A percentile compares a stretch with the other conserved stretches of the same genome.
phyloP scores from a whole-genome alignment of 2,888 invertebrate genomes.

The Clivina fossor region DNA sequence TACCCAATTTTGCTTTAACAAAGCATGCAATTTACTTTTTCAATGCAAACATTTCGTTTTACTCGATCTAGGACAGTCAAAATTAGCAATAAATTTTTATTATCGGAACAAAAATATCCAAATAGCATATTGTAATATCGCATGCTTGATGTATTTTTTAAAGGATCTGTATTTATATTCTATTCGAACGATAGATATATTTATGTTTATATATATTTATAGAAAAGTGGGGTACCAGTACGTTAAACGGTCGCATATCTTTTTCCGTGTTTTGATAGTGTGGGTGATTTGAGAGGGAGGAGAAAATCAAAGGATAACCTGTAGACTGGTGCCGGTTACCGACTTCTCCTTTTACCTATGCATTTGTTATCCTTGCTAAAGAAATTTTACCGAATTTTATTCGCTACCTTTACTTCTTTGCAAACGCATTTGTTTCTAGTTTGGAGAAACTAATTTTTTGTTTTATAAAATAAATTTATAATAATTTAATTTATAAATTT shows the following conservation, averaged over 20 bases:
- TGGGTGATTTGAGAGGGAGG: not conserved
- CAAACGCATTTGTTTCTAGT: not conserved
- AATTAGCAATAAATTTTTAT: too few relatives aligned
- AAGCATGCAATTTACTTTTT: too few relatives aligned
- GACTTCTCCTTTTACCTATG: conserved; percentile 12
- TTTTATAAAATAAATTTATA: not conserved
- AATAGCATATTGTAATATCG: conserved; percentile 17
- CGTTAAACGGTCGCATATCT: not conserved
- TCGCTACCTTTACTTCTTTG: not conserved
- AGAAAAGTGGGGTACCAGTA: conserved; percentile 14
- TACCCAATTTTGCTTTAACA: too few relatives aligned
- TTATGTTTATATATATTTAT: conserved; percentile 18
- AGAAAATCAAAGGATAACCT: conserved; percentile 10
- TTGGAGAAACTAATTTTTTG: not conserved
- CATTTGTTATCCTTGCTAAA: conserved; percentile 12
- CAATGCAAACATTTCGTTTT: too few relatives aligned
- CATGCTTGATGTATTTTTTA: conserved; percentile 15
- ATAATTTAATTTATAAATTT: too few relatives aligned
- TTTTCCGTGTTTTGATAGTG: conserved; percentile 2
- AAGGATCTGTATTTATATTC: conserved; percentile 14
- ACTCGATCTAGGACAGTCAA: too few relatives aligned
- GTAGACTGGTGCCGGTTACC: conserved; percentile 27
- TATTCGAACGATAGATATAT: conserved; percentile 4
- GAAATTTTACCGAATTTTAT: not conserved
- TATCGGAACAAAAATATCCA: too few relatives aligned